Evolutionary conservation across 2,113 vertebrate species (phyloP).

Genomic region (Xiphophorus couchianus): DNA sequence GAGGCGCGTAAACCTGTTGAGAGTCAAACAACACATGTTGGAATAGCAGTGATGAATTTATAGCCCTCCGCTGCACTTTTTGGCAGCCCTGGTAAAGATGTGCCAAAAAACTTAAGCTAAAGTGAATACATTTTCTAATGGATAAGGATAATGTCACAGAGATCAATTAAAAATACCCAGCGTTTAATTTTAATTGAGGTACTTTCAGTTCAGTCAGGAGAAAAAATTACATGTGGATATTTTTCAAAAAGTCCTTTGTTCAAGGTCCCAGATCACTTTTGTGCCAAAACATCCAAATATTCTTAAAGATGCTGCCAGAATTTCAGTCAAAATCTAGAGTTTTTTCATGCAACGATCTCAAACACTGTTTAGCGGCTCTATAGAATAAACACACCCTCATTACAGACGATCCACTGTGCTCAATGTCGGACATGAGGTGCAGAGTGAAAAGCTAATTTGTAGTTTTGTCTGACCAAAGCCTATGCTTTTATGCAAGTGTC

Average conservation of each 20-base stretch:
- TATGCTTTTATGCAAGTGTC: no score
- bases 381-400: not conserved
- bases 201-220: not conserved
- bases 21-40: conserved; percentile 74
- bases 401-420: not conserved
- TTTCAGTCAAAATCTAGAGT: not conserved
- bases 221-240: not conserved
- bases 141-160: not conserved
- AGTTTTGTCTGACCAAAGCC: not conserved
- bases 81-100: not conserved
- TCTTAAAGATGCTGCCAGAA: not conserved
- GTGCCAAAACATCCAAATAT: not conserved
- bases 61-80: not conserved
- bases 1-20: conserved; percentile 81
- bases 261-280: not conserved
- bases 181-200: not conserved
- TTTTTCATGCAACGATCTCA: not conserved
- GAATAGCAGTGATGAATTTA: conserved; percentile 79
- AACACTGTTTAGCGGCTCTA: not conserved
- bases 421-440: not conserved
- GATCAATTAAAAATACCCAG: not conserved
- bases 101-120: not conserved
- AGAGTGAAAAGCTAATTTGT: conserved; percentile 1
- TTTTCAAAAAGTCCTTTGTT: no score
- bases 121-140: not conserved